Percentiles rank a stretch among this genome's conserved stretches.
These are phyloP conservation scores for Syrphus vitripennis DNA, from an alignment of 2,888 invertebrate genomes.

Conservation along the genomic window DNA sequence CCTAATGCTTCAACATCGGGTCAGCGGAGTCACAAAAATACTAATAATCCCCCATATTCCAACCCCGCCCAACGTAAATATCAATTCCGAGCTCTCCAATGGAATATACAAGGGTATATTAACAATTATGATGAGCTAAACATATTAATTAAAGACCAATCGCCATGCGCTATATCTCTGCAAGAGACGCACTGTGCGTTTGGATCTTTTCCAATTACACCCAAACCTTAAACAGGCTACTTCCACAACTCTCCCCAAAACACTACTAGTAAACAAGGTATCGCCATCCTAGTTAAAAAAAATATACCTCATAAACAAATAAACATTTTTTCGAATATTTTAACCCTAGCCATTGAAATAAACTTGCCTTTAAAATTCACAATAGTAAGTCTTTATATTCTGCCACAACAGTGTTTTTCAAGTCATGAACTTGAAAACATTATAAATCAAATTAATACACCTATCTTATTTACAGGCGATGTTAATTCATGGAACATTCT, in stretches of 20 bases:
- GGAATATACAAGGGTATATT: constrained; percentile 19
- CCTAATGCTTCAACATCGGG: not conserved
- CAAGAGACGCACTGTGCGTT: constrained; percentile 60
- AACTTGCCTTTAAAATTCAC: not conserved
- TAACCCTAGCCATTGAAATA: not conserved
- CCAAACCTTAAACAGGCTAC: constrained; percentile 38
- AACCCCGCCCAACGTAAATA: not conserved
- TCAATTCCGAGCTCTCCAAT: not conserved
- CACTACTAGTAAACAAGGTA: constrained; percentile 39
- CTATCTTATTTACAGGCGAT: not conserved
- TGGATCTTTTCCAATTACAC: not conserved
- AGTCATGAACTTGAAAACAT: too few relatives aligned
- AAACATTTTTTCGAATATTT: not conserved
- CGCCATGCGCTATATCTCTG: constrained; percentile 53
- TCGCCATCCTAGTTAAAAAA: not conserved
- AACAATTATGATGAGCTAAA: constrained; percentile 6
- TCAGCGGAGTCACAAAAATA: not conserved
- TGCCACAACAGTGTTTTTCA: not conserved
- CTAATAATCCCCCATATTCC: not conserved
- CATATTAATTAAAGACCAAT: constrained; percentile 5
- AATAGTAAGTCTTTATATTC: not conserved
- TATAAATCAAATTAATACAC: not conserved
- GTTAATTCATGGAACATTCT: not conserved
- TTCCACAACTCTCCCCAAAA: constrained; percentile 34
- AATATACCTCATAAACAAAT: not conserved